These are phyloP conservation scores for Rhabdophis nuchalis DNA, from an alignment of 2,797 vertebrate genomes.

Conservation along the genomic window DNA sequence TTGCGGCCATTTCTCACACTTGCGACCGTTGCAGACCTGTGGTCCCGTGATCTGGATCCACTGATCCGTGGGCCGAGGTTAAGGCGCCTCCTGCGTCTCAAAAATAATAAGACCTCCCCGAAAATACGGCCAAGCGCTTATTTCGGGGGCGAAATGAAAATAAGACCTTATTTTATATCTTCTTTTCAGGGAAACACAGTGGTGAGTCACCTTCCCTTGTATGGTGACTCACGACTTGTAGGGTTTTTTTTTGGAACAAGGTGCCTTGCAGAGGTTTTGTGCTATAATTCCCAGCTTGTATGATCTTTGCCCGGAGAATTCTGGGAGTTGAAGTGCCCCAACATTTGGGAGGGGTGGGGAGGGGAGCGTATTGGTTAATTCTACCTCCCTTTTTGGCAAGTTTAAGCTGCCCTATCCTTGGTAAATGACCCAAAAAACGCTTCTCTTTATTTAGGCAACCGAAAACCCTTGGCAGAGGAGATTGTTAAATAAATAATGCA, in stretches of 20 bases:
- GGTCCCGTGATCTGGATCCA: too few species aligned
- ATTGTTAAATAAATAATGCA: not conserved
- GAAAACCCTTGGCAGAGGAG: not conserved
- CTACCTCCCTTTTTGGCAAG: not conserved
- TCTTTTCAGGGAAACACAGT: too few species aligned
- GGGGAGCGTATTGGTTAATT: not conserved
- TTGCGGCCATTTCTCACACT: too few species aligned
- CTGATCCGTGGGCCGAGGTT: too few species aligned
- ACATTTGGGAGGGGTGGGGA: fast-evolving
- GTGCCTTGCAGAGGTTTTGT: too few species aligned
- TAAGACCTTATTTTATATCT: too few species aligned
- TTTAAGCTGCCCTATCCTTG: not conserved
- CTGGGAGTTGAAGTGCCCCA: not conserved
- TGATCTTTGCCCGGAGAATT: not conserved
- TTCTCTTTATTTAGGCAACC: not conserved
- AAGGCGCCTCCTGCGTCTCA: too few species aligned
- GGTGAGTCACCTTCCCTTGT: not conserved
- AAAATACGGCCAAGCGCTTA: too few species aligned
- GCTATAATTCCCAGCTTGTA: not conserved
- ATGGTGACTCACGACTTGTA: too few species aligned
- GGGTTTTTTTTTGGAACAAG: not conserved
- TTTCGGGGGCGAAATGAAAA: too few species aligned
- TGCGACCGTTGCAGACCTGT: too few species aligned
- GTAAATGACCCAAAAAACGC: not conserved
- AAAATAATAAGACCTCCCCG: too few species aligned